phyloP scores from a whole-genome alignment of 2,888 invertebrate species.

The Chirona hameri region DNA sequence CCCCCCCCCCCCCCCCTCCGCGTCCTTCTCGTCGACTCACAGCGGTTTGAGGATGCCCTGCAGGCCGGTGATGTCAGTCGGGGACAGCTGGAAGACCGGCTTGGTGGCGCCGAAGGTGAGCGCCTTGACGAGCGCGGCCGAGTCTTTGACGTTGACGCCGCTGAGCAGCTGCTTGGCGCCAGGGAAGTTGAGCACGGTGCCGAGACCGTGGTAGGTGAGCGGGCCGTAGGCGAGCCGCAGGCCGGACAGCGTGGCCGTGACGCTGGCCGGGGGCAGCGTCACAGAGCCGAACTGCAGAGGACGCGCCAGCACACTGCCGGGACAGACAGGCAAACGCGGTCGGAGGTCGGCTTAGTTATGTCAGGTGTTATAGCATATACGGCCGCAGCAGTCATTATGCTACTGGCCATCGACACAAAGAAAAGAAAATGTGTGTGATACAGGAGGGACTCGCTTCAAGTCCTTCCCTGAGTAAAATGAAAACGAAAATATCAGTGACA shows the following conservation, averaged over 20 bases:
- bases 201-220: slow-evolving; percentile 4
- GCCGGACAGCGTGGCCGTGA: neutral
- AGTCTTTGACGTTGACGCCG: neutral
- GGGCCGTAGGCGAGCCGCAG: slow-evolving; percentile 4
- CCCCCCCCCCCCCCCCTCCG: too few species aligned
- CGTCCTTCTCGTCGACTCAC: neutral
- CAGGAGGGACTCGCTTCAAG: too few species aligned
- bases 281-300: neutral
- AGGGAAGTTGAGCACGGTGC: neutral
- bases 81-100: neutral
- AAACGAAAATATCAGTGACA: too few species aligned
- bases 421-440: too few species aligned
- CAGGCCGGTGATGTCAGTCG: neutral
- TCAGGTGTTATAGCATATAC: too few species aligned
- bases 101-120: neutral
- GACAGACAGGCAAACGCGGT: too few species aligned
- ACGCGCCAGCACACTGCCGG: neutral
- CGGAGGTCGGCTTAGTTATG: too few species aligned
- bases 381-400: too few species aligned
- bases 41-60: neutral
- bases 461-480: too few species aligned
- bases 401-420: too few species aligned
- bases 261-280: neutral
- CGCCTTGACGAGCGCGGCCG: neutral
- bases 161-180: neutral